Conservation (phyloP, 2,797 vertebrate genomes). For the Lycodopsis pacificus region DNA sequence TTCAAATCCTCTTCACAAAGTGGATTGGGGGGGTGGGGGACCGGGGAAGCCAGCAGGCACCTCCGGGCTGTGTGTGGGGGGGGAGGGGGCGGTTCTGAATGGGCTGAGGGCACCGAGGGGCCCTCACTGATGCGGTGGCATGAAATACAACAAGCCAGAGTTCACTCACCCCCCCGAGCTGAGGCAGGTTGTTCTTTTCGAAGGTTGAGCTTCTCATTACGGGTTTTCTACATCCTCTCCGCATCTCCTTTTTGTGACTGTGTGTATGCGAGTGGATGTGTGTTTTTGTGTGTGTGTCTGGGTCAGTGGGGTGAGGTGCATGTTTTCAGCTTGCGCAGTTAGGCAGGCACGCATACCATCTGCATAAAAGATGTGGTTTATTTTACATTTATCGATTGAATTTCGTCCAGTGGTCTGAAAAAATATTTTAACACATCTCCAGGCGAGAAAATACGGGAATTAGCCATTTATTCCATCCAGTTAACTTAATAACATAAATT, state of each 20-base stretch:
- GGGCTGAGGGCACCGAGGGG: conserved; percentile 66
- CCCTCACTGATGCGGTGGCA: conserved; percentile 75
- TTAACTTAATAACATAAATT: conserved; percentile 16
- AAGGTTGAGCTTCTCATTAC: conserved; percentile 58
- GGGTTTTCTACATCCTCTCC: conserved; percentile 49
- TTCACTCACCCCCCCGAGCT: conserved; percentile 63
- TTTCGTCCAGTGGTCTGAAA: conserved; percentile 5
- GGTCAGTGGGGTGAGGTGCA: conserved; percentile 36
- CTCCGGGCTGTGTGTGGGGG: conserved; percentile 53
- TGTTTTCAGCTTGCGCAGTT: conserved; percentile 35
- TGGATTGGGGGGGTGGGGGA: conserved; percentile 64
- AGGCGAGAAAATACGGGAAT: neutral
- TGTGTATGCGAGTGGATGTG: neutral
- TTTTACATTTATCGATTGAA: conserved; percentile 31
- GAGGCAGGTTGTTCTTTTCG: conserved; percentile 74
- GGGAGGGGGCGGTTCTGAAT: conserved; percentile 71
- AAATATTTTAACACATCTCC: neutral
- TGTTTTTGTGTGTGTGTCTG: conserved; percentile 2
- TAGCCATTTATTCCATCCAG: neutral
- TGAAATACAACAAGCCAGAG: conserved; percentile 81
- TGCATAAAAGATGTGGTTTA: conserved; percentile 23
- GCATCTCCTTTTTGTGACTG: conserved; percentile 51
- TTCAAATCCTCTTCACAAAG: conserved; percentile 76
- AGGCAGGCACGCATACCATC: conserved; percentile 18
- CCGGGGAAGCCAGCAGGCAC: conserved; percentile 67